Evolutionary conservation across 2,888 invertebrate genomes (phyloP).

Genomic region (Heteropelma amictum): DNA sequence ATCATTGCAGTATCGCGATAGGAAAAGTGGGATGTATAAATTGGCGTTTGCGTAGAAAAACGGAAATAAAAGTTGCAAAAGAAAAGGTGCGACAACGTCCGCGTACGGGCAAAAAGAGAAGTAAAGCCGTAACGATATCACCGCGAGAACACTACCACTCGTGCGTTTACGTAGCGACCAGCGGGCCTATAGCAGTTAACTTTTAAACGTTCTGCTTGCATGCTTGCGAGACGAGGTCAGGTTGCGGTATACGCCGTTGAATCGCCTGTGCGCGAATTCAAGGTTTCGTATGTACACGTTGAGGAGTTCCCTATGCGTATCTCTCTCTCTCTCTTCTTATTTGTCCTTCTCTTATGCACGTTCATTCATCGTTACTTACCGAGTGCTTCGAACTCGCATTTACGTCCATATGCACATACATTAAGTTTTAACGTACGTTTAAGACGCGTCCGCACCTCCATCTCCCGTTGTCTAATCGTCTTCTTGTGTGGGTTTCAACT

Average conservation of each 20-base stretch:
- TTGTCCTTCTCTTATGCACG: constrained; percentile 14
- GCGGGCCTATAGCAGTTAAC: constrained; percentile 35
- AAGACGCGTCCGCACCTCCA: constrained; percentile 1
- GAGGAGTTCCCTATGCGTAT: not conserved
- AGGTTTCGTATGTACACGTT: constrained; percentile 49
- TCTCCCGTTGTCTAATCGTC: constrained; percentile 37
- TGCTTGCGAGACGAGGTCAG: constrained; percentile 57
- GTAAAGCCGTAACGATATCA: constrained; percentile 48
- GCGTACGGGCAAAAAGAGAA: no score
- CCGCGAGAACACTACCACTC: constrained; percentile 7
- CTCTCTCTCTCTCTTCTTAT: constrained; percentile 4
- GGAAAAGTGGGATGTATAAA: no score
- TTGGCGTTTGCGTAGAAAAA: not conserved
- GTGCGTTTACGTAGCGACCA: constrained; percentile 9
- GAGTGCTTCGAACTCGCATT: constrained; percentile 49
- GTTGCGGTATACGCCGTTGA: constrained; percentile 52
- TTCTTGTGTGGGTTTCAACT: constrained; percentile 35
- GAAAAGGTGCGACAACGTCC: constrained; percentile 28
- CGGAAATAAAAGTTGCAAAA: constrained; percentile 1
- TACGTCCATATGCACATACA: constrained; percentile 9
- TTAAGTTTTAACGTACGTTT: not conserved
- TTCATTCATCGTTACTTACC: constrained; percentile 49
- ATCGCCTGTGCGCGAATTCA: constrained; percentile 53
- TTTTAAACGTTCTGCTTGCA: constrained; percentile 58
- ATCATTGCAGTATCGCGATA: constrained; percentile 35